These are phyloP conservation scores for Serilophus lunatus DNA, from an alignment of 2,113 vertebrate species.

Conservation along the genomic window DNA sequence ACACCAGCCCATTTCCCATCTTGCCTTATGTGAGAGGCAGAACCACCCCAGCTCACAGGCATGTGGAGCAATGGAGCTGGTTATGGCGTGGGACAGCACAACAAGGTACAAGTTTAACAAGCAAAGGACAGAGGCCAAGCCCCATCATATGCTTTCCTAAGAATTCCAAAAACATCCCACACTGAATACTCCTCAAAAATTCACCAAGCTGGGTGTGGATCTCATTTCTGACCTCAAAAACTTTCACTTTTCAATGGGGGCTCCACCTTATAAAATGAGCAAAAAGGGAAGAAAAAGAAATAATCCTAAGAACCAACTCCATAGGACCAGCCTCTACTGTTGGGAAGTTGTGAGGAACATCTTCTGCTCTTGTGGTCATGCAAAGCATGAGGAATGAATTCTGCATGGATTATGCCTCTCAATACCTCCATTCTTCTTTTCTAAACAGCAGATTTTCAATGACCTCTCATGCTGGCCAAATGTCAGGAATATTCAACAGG, in stretches of 20 bases:
- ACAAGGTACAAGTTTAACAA: neutral
- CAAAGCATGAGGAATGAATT: neutral
- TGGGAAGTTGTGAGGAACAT: constrained; percentile 1
- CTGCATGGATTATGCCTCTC: neutral
- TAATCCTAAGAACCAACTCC: neutral
- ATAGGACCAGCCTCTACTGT: neutral
- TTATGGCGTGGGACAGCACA: neutral
- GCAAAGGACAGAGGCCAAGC: neutral
- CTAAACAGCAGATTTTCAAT: neutral
- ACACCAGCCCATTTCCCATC: neutral
- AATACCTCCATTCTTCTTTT: neutral
- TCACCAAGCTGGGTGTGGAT: neutral
- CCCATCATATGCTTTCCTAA: neutral
- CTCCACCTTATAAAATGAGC: neutral
- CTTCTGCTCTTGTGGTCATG: neutral
- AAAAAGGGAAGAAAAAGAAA: neutral
- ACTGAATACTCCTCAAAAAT: neutral
- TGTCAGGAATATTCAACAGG: neutral
- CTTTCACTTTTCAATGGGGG: neutral
- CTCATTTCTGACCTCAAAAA: constrained; percentile 28
- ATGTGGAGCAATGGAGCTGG: neutral
- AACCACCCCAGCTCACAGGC: neutral
- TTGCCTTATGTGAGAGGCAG: neutral
- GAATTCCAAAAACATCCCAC: neutral
- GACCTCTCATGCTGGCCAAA: neutral